Evolutionary conservation across 2,888 invertebrate species (phyloP).

Genomic region (Drosophila formosana): DNA sequence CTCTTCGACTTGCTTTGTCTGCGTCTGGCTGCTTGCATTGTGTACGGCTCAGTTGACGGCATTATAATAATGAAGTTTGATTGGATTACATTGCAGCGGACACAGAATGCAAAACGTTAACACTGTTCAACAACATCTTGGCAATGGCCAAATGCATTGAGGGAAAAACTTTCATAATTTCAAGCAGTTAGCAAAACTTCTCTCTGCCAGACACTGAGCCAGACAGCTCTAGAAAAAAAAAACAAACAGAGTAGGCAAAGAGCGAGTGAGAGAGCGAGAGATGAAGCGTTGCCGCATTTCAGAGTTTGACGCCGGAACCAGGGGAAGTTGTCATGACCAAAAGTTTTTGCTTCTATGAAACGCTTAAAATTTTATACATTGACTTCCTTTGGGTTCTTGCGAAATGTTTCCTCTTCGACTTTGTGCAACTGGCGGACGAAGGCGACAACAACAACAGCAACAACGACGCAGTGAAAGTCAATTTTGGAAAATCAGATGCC

Average conservation of each 20-base stretch:
- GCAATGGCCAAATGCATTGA: conserved; percentile 57
- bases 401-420: conserved; percentile 60
- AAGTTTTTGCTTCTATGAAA: conserved; percentile 70
- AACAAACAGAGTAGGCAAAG: neutral
- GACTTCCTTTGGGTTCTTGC: conserved; percentile 70
- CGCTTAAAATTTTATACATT: conserved; percentile 76
- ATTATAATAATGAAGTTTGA: conserved; percentile 78
- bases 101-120: conserved; percentile 76
- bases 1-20: conserved; percentile 1
- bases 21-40: conserved; percentile 41
- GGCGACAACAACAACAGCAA: neutral
- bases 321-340: conserved; percentile 76
- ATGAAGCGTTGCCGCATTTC: conserved; percentile 28
- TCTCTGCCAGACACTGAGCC: conserved; percentile 16
- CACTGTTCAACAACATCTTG: conserved; percentile 66
- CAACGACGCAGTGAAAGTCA: conserved; percentile 40
- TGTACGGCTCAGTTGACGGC: conserved; percentile 71
- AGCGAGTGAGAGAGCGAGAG: neutral
- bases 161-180: conserved; percentile 74
- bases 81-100: conserved; percentile 77
- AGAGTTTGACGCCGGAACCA: conserved; percentile 69
- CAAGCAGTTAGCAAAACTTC: conserved; percentile 69
- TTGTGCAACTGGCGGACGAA: conserved; percentile 26
- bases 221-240: conserved; percentile 3
- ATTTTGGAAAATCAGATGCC: conserved; percentile 64